Evolutionary conservation across 2,888 invertebrate genomes (phyloP).

Genomic region (Ophioninae sp.): DNA sequence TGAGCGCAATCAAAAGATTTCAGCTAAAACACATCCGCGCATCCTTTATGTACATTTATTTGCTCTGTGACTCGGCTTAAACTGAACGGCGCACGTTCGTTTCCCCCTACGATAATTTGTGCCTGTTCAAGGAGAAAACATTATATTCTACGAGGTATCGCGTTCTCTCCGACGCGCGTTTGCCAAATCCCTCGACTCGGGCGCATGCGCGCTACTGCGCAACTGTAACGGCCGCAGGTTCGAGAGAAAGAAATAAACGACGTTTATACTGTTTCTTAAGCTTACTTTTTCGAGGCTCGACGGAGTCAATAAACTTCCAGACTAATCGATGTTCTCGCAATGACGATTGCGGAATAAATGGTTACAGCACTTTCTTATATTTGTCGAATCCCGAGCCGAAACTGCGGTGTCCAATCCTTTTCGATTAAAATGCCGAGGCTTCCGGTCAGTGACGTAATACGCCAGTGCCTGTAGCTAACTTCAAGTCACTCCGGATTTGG

Average conservation of each 20-base stretch:
- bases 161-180: conserved; percentile 14
- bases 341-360: not conserved
- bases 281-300: not conserved
- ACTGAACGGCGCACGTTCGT: conserved; percentile 29
- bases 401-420: not conserved
- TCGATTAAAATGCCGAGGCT: not conserved
- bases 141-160: conserved; percentile 18
- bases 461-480: no score
- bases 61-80: not conserved
- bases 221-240: not conserved
- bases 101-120: not conserved
- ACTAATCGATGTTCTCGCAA: not conserved
- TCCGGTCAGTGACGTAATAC: not conserved
- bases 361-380: not conserved
- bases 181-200: not conserved
- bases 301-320: not conserved
- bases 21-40: conserved; percentile 10
- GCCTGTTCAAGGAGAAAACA: conserved; percentile 50
- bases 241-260: not conserved
- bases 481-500: no score
- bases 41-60: not conserved
- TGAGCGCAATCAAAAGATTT: conserved; percentile 50
- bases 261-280: not conserved
- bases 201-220: not conserved
- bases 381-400: not conserved